A percentile compares a stretch with the other conserved stretches of the same genome.
These are phyloP conservation scores for Ostrea edulis DNA, from an alignment of 1,140 invertebrate genomes.

Conservation along the genomic window DNA sequence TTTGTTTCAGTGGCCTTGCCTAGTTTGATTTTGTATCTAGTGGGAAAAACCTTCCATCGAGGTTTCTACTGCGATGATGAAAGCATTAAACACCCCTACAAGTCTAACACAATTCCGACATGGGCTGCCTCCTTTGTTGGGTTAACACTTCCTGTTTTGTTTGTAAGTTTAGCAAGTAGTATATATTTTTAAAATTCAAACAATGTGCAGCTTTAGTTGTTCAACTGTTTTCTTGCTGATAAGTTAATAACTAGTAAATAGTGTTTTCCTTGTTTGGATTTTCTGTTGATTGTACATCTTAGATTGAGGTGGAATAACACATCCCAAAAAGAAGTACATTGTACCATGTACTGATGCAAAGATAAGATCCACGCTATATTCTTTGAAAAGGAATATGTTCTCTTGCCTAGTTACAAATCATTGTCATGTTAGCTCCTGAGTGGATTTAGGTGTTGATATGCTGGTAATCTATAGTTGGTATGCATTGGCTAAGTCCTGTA, in stretches of 20 bases:
- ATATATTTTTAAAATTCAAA: too few species aligned
- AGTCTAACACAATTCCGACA: slow-evolving; percentile 76
- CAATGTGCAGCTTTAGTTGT: too few species aligned
- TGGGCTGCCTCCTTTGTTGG: slow-evolving; percentile 62
- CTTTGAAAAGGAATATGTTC: neutral
- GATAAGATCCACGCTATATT: neutral
- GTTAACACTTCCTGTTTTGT: slow-evolving; percentile 61
- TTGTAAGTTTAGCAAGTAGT: slow-evolving; percentile 59
- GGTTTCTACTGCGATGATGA: slow-evolving; percentile 98
- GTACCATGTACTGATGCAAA: neutral
- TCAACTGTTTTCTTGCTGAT: too few species aligned
- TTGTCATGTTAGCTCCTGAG: too few species aligned
- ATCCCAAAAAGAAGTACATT: neutral
- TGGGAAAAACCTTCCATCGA: slow-evolving; percentile 86
- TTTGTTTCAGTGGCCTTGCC: slow-evolving; percentile 65
- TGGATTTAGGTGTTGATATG: too few species aligned
- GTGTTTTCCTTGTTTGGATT: too few species aligned
- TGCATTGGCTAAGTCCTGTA: too few species aligned
- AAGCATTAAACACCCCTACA: slow-evolving; percentile 90
- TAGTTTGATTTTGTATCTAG: slow-evolving; percentile 62
- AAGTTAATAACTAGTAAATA: too few species aligned
- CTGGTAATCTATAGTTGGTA: too few species aligned
- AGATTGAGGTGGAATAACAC: too few species aligned
- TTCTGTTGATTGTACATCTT: too few species aligned
- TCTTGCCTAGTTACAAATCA: too few species aligned